phyloP scores from a whole-genome alignment of 2,113 vertebrate genomes.

The Heterochromis multidens region DNA sequence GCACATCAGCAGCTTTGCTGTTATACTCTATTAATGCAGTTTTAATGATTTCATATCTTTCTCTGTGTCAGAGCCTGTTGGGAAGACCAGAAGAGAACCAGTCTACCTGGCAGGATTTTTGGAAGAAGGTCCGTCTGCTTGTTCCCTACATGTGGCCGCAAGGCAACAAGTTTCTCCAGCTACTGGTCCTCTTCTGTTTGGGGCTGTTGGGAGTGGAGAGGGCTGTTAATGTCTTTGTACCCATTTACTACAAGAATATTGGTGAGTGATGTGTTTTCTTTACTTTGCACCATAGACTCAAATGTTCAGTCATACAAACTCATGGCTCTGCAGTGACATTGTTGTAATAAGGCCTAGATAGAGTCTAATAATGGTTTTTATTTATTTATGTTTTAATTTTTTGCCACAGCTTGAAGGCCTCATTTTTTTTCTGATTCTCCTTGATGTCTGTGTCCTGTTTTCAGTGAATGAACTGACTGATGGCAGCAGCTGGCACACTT shows the following conservation, averaged over 20 bases:
- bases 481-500: slow-evolving; percentile 77
- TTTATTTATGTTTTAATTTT: accelerated
- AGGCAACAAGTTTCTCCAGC: slow-evolving; percentile 81
- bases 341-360: background rate
- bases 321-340: background rate
- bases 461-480: slow-evolving; percentile 85
- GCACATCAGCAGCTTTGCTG: accelerated
- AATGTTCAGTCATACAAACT: accelerated
- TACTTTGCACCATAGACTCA: background rate
- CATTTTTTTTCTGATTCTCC: background rate
- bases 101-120: slow-evolving; percentile 88
- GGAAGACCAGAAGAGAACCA: slow-evolving; percentile 19
- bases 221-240: slow-evolving; percentile 90
- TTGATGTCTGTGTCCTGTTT: background rate
- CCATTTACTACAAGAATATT: slow-evolving; percentile 90
- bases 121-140: slow-evolving; percentile 83
- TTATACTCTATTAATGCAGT: accelerated
- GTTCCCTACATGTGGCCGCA: slow-evolving; percentile 91
- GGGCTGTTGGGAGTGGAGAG: slow-evolving; percentile 84
- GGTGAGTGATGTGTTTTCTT: slow-evolving; percentile 68
- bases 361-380: accelerated
- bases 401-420: background rate
- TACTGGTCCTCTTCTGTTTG: slow-evolving; percentile 87
- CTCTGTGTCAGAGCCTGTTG: slow-evolving; percentile 66
- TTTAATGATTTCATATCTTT: background rate